Evolutionary conservation across 2,113 vertebrate genomes (phyloP).

Genomic region (Mohoua ochrocephala): DNA sequence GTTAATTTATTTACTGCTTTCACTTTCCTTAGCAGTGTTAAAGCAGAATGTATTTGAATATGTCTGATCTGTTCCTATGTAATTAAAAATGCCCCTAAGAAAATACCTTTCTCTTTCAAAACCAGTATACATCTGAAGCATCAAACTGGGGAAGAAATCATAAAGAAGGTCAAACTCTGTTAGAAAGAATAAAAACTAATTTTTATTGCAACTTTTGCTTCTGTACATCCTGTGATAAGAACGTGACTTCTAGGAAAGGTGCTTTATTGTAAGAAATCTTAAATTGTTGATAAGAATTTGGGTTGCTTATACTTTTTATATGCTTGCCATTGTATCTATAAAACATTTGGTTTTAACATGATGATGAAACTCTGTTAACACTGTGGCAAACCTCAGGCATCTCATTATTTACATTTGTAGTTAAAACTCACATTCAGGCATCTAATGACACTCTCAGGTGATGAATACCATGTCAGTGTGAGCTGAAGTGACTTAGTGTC

Average conservation of each 20-base stretch:
- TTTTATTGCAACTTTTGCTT: neutral
- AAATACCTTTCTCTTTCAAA: neutral
- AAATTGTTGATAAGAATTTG: neutral
- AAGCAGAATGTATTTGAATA: neutral
- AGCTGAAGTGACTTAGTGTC: neutral
- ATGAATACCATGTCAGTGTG: neutral
- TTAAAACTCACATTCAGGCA: neutral
- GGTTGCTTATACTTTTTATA: neutral
- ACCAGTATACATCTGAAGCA: neutral
- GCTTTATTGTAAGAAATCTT: neutral
- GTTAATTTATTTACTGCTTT: constrained; percentile 1
- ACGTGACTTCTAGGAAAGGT: neutral
- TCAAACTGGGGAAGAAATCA: neutral
- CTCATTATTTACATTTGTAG: neutral
- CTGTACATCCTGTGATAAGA: neutral
- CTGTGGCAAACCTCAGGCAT: neutral
- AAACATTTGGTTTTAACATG: neutral
- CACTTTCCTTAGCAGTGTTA: neutral
- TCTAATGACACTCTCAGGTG: neutral
- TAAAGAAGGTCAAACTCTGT: neutral
- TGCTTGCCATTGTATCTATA: neutral
- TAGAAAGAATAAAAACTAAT: neutral
- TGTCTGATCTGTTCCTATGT: neutral
- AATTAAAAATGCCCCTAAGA: neutral
- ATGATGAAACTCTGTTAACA: neutral